Percentiles rank a stretch among this genome's conserved stretches.
phyloP scores from a whole-genome alignment of 2,113 vertebrate genomes.

The Laticauda colubrina region DNA sequence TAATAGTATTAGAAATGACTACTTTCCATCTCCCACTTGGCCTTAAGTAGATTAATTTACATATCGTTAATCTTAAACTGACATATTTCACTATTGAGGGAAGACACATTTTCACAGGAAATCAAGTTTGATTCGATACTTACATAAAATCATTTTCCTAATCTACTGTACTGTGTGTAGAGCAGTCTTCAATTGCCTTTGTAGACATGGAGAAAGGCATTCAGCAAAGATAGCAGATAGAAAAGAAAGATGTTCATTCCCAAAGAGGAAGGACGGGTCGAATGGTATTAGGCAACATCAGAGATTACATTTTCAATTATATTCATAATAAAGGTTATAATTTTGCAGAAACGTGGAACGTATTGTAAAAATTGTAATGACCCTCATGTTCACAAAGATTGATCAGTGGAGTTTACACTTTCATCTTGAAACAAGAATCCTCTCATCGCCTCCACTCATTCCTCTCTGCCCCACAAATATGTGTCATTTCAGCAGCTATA shows the following conservation, averaged over 20 bases:
- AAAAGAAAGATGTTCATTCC: neutral
- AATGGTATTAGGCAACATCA: neutral
- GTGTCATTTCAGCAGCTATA: slow-evolving; percentile 51
- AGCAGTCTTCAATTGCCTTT: neutral
- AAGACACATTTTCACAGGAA: neutral
- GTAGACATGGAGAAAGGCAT: slow-evolving; percentile 6
- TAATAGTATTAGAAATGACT: neutral
- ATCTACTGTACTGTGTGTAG: neutral
- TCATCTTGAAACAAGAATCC: slow-evolving; percentile 5
- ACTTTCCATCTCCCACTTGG: neutral
- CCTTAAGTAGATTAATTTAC: neutral
- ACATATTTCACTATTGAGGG: neutral
- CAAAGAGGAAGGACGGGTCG: neutral
- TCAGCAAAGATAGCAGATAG: slow-evolving; percentile 3
- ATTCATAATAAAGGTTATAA: neutral
- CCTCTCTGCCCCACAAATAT: slow-evolving; percentile 18
- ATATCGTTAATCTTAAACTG: neutral
- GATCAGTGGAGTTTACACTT: neutral
- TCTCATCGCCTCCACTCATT: neutral
- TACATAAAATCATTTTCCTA: neutral
- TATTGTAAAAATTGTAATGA: neutral
- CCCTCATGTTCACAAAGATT: slow-evolving; percentile 7
- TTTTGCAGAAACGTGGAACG: neutral
- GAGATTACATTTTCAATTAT: neutral
- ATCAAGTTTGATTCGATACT: neutral